Conservation (phyloP, 2,113 vertebrate species). For the Oceanodroma tethys region DNA sequence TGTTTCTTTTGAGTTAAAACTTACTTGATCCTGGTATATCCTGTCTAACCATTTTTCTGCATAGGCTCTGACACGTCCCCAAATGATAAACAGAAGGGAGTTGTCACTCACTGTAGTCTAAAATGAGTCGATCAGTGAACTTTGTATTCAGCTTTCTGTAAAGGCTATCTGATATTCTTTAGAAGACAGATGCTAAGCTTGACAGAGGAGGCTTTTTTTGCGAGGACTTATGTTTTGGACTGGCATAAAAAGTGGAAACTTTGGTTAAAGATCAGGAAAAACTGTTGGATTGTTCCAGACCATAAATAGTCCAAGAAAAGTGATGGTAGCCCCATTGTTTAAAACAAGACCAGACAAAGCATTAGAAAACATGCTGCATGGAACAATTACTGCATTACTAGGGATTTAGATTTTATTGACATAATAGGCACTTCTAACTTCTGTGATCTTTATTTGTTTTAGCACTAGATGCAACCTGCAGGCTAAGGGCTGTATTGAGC, state of each 20-base stretch:
- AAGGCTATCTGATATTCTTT: neutral
- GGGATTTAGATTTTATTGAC: constrained; percentile 66
- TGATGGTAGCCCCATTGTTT: constrained; percentile 46
- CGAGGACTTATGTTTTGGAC: neutral
- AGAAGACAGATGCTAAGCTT: neutral
- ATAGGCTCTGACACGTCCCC: neutral
- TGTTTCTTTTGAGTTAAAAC: neutral
- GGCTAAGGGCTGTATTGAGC: constrained; percentile 40
- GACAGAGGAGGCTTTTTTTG: neutral
- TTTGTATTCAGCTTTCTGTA: neutral
- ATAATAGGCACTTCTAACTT: constrained; percentile 63
- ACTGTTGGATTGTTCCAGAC: constrained; percentile 37
- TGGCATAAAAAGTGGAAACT: constrained; percentile 19
- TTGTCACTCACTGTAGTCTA: neutral
- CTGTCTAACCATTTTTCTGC: neutral
- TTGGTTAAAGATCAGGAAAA: constrained; percentile 33
- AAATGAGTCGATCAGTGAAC: neutral
- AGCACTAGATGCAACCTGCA: constrained; percentile 51
- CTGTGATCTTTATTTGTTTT: constrained; percentile 65
- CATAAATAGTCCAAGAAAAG: constrained; percentile 44
- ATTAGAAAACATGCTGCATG: constrained; percentile 45
- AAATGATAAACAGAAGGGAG: constrained; percentile 24
- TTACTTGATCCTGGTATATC: neutral
- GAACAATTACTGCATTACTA: constrained; percentile 66
- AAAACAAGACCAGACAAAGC: constrained; percentile 65